Conservation (phyloP, 2,113 vertebrate species). For the Eurypyga helias region DNA sequence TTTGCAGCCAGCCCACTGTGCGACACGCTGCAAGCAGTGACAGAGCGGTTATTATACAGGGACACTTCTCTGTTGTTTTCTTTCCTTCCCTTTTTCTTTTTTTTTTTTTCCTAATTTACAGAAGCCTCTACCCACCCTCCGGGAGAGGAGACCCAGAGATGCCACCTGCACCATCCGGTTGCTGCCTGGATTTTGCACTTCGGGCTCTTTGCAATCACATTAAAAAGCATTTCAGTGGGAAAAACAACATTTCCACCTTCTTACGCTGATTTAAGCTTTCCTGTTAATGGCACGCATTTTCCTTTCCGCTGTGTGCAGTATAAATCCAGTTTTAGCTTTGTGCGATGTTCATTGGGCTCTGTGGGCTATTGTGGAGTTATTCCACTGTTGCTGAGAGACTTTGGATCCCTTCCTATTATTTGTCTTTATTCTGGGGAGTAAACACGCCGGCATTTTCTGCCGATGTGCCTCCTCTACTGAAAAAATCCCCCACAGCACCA, state of each 20-base stretch:
- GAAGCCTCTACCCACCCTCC: not conserved
- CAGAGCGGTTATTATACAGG: not conserved
- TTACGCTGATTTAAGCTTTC: not conserved
- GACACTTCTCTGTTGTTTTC: not conserved
- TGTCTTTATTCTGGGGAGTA: not conserved
- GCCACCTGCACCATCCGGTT: constrained; percentile 52
- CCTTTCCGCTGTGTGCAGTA: not conserved
- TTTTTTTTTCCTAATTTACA: no score
- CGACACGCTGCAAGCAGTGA: fast-evolving
- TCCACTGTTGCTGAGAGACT: not conserved
- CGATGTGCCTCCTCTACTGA: not conserved
- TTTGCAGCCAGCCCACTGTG: not conserved
- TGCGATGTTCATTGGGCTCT: not conserved
- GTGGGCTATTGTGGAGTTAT: not conserved
- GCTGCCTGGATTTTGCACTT: not conserved
- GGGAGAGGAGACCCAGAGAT: not conserved
- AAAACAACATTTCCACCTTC: not conserved
- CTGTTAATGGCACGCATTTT: not conserved
- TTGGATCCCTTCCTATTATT: constrained; percentile 2
- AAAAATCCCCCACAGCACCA: not conserved
- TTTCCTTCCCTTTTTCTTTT: not conserved
- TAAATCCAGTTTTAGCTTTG: not conserved
- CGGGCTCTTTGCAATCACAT: not conserved
- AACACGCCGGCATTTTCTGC: not conserved
- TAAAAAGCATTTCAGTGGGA: not conserved